Conservation (phyloP, 2,888 invertebrate genomes). For the Blastobasis lacticolella region DNA sequence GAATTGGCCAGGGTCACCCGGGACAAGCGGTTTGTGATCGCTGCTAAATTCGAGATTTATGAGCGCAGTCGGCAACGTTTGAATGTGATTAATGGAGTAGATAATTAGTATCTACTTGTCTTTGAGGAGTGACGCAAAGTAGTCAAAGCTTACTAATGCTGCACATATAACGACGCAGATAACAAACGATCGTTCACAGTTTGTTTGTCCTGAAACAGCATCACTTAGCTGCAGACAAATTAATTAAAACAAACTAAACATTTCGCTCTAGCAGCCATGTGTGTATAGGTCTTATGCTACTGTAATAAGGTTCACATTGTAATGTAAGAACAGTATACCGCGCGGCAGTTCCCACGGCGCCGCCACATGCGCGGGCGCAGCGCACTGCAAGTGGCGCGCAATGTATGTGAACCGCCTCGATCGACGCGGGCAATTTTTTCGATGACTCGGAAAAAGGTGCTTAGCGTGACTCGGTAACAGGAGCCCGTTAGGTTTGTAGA, state of each 20-base stretch:
- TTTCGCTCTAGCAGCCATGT: conserved; percentile 4
- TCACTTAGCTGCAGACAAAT: conserved; percentile 5
- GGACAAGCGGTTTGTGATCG: neutral
- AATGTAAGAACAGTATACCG: too few relatives aligned
- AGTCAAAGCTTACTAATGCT: too few relatives aligned
- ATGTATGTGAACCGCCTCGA: conserved; percentile 14
- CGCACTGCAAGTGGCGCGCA: conserved; percentile 15
- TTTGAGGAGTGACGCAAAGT: too few relatives aligned
- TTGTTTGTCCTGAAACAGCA: neutral
- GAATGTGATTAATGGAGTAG: too few relatives aligned
- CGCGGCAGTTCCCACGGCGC: conserved; percentile 31
- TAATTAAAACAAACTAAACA: conserved; percentile 11
- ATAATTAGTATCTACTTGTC: too few relatives aligned
- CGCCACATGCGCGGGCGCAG: conserved; percentile 29
- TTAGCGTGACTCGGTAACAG: neutral
- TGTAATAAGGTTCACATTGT: neutral
- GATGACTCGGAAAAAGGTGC: conserved; percentile 7
- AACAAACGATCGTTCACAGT: too few relatives aligned
- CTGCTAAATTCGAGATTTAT: too few relatives aligned
- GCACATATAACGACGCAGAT: too few relatives aligned
- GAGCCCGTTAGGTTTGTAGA: neutral
- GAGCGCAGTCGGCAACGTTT: too few relatives aligned
- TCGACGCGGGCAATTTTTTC: conserved; percentile 5
- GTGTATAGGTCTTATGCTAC: conserved; percentile 6
- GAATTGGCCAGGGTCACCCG: conserved; percentile 4